Base-by-base conservation (phyloP, 53 echinoderm and acorn worm species). In the Echinometra lucunter region DNA sequence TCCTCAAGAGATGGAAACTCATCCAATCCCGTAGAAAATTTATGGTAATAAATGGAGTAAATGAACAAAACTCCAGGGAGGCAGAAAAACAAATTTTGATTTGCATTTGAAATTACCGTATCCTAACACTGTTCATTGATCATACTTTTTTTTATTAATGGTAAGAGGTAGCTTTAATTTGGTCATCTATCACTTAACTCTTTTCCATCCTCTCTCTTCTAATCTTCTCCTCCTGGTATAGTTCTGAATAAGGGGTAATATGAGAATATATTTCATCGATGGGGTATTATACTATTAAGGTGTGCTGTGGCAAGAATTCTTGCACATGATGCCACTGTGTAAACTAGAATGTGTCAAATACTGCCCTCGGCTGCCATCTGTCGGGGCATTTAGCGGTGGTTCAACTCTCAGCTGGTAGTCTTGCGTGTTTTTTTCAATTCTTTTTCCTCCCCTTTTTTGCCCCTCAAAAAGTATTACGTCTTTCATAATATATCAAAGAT, bases 371-470 rank as follows among this genome's bases (percentile, higher is more conserved):
- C 28, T 28, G 27, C 91, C 91, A 91, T 91, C 91, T 91, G 91
- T 69, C 91, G 47, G 91, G 66, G 60, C 60, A 89, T 89, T 89
- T 89, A 89, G 60, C 89, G 21, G 58, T 35, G 60, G 37, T 89
- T 89, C 89, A 89, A 89, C 89, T 89, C 60, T 88, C 34, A 88
- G 28, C 40, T 25, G 45, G 44, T 2, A 3, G 17, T 74, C 72
- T 72, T 72, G 72, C n/a, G n/a, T 30, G 13, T 12, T 37, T 81
- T 81, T 21, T 44, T 38, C 23, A 44, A 18, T 81, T 44, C 30
- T 9, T 81, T 44, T 21, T 42, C 44, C 23, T 5, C 81, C 30
- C 4, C 23, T 25, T 44, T 25, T 21, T 25, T 16, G 16, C 23
- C 81, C 44, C 44, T 81, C 2, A 19, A 81, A 81, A 81, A 44